Evolutionary conservation across 2,797 vertebrate genomes (phyloP).

Genomic region (Galagoides demidoff): DNA sequence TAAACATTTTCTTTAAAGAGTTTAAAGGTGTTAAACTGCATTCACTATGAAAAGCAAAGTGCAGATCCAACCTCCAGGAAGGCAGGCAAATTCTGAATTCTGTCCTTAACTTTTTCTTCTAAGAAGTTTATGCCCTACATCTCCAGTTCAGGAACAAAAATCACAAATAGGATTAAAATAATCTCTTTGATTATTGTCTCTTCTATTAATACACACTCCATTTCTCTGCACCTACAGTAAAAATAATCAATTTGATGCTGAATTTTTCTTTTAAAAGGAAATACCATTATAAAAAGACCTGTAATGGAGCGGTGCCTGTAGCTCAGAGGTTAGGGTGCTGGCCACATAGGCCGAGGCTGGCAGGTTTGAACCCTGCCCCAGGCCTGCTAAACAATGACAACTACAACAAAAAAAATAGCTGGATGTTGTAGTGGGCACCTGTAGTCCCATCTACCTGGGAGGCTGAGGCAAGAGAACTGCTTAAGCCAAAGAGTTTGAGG

Average conservation of each 20-base stretch:
- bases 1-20: neutral
- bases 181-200: neutral
- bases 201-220: constrained; percentile 27
- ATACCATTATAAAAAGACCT: neutral
- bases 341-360: too few relatives aligned
- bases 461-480: too few relatives aligned
- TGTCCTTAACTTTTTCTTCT: neutral
- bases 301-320: neutral
- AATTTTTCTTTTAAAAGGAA: neutral
- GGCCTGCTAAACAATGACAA: too few relatives aligned
- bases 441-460: too few relatives aligned
- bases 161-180: neutral
- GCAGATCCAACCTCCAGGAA: too few relatives aligned
- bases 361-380: too few relatives aligned
- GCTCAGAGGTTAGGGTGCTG: too few relatives aligned
- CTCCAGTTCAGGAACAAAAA: constrained; percentile 46
- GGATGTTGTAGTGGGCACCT: too few relatives aligned
- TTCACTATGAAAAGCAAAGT: too few relatives aligned
- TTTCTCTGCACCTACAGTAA: neutral
- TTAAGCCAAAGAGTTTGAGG: too few relatives aligned
- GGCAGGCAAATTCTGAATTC: neutral
- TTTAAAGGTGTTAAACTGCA: neutral
- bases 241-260: constrained; percentile 1
- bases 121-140: constrained; percentile 39
- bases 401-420: too few relatives aligned